These are phyloP conservation scores for Orycteropus afer DNA, from an alignment of 2,113 vertebrate species.

Conservation along the genomic window DNA sequence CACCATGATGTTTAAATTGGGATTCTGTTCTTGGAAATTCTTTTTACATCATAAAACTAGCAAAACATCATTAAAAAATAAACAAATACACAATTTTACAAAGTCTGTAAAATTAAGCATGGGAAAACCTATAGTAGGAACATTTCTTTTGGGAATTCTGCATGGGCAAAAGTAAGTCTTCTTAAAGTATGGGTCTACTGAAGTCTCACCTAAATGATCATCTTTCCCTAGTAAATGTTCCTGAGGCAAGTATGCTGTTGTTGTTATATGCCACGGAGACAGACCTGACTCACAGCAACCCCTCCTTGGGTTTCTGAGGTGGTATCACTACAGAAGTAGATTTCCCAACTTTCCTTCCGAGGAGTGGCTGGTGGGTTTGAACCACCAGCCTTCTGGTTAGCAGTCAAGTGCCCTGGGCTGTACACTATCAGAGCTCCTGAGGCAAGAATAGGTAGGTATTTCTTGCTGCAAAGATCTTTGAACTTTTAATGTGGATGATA, in stretches of 20 bases:
- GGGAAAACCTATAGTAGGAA: not conserved
- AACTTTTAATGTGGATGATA: not conserved
- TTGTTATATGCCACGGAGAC: too few relatives aligned
- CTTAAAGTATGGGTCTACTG: not conserved
- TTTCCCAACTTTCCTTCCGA: too few relatives aligned
- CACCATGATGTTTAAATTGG: slow-evolving; percentile 2
- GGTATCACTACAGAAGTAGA: too few relatives aligned
- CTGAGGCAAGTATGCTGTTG: too few relatives aligned
- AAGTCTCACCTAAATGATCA: not conserved
- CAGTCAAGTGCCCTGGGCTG: too few relatives aligned
- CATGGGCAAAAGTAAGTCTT: not conserved
- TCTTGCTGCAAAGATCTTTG: not conserved
- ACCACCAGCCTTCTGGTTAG: too few relatives aligned
- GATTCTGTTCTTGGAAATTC: slow-evolving; percentile 20
- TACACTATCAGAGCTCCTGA: too few relatives aligned
- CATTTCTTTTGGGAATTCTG: not conserved
- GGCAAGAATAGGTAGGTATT: not conserved
- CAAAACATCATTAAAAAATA: slow-evolving; percentile 6
- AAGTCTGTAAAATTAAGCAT: not conserved
- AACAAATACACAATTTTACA: not conserved
- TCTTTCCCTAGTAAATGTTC: not conserved
- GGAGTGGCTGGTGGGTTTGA: too few relatives aligned
- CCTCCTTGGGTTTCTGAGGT: too few relatives aligned
- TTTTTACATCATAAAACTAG: not conserved
- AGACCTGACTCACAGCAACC: too few relatives aligned